These are phyloP conservation scores for Diaphora mendica DNA, from an alignment of 2,888 invertebrate species.

Conservation along the genomic window DNA sequence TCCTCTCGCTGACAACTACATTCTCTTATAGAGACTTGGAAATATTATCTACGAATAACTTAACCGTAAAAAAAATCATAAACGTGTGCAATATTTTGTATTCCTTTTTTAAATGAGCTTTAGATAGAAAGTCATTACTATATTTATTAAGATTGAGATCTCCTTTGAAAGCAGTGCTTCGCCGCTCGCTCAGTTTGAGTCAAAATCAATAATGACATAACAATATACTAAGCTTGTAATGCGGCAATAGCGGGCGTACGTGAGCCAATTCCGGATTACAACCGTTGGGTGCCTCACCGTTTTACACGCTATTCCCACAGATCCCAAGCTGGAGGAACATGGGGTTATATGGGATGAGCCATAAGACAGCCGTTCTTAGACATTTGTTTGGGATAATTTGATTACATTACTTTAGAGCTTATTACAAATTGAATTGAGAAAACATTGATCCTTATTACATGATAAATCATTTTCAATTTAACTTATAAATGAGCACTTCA, in stretches of 20 bases:
- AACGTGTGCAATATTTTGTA: no score
- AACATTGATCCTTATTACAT: neutral
- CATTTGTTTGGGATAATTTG: neutral
- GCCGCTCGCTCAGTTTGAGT: conserved; percentile 23
- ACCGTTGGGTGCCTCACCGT: conserved; percentile 19
- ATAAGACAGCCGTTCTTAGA: neutral
- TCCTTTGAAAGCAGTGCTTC: conserved; percentile 22
- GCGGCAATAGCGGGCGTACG: conserved; percentile 46
- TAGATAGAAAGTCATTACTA: neutral
- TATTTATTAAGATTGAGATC: conserved; percentile 24
- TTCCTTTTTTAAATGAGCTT: neutral
- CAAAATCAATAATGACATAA: conserved; percentile 55
- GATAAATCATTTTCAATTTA: no score
- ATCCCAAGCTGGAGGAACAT: conserved; percentile 25
- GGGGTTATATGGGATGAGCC: neutral
- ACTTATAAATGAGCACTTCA: no score
- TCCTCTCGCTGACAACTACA: no score
- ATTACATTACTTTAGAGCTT: neutral
- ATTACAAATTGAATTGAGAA: neutral
- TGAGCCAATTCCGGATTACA: conserved; percentile 47
- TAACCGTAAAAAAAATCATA: no score
- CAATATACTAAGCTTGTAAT: conserved; percentile 52
- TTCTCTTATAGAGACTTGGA: no score
- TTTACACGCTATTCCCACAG: conserved; percentile 31
- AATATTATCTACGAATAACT: no score